Evolutionary conservation across 1,140 invertebrate species (phyloP), one percentile per base, ranked within the genome.

Genomic region (Onthophagus taurus): DNA sequence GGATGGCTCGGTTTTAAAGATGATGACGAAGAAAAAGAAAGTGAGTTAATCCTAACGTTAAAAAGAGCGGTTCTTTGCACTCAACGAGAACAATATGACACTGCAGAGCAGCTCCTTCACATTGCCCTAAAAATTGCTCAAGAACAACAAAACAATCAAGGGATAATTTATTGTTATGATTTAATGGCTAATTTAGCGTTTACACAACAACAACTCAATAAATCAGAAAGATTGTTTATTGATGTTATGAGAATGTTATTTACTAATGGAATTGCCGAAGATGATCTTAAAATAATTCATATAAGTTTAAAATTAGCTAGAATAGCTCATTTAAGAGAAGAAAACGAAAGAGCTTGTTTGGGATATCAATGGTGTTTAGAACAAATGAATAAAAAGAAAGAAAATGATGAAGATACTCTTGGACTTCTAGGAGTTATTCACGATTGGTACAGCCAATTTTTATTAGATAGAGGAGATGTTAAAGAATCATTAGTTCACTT

Each of bases 121-220:
- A 57, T 90, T 19, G 87, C 87, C 1, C 67, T 93, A 33, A 77
- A 78, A 35, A 72, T 89, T 60, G 89, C 90, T 5, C 85, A 91
- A 61, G 81, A 86, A 54, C 66, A 82, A 29, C 71, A 81, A 36
- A 77, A 86, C 65, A 59, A 77, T 48, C 67, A 85, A 51, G 89
- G 81, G 18, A 69, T 90, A 35, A 83, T 85, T 6, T 92, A 93
- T 55, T 80, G 93, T 44, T 92, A 85, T 60, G 90, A 95, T 71
- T 56, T 89, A 4, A 79, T 97, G 77, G 91, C 89, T 4, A 93
- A 95, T 69, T 68, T 94, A 33, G 88, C 89, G 11, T 78, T 90
- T 57, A 73, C 85, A 53, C 68, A 70, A 35, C 76, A 77, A 31
- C 73, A 93, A 46, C 78, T 80, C 54, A 68, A 76, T 49, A 92